These are phyloP conservation scores for Lepilemur septentrionalis DNA, from an alignment of 2,797 vertebrate genomes.

Conservation along the genomic window DNA sequence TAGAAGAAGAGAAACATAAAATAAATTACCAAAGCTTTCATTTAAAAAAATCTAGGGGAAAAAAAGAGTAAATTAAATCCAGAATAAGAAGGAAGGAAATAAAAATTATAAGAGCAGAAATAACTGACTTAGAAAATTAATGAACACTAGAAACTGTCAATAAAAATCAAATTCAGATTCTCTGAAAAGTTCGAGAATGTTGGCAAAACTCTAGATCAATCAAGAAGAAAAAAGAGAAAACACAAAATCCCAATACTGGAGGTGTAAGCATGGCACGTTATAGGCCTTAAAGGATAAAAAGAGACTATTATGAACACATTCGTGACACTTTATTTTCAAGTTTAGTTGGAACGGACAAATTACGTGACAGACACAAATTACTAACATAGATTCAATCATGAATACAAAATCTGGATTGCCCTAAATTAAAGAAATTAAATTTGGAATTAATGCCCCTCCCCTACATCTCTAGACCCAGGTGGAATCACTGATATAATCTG, in stretches of 20 bases:
- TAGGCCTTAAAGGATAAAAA: not conserved
- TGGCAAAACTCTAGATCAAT: not conserved
- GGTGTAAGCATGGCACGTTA: not conserved
- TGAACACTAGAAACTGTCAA: conserved; percentile 43
- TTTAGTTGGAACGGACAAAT: not conserved
- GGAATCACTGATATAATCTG: not conserved
- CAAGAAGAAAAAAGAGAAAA: conserved; percentile 26
- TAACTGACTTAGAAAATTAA: not conserved
- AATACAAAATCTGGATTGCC: not conserved
- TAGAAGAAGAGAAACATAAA: not conserved
- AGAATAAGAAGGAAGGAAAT: too few species aligned
- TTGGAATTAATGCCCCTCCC: not conserved
- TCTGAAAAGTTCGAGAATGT: not conserved
- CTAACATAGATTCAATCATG: not conserved
- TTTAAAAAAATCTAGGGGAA: not conserved
- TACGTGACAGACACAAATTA: not conserved
- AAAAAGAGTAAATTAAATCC: not conserved
- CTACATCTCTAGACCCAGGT: not conserved
- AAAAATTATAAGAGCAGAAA: not conserved
- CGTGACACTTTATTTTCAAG: not conserved
- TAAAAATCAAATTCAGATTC: conserved; percentile 18
- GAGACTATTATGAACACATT: not conserved
- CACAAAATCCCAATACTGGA: conserved; percentile 31
- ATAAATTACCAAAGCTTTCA: not conserved
- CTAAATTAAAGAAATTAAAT: not conserved